These are phyloP conservation scores for Agelas oroides DNA, from an alignment of 37 sponge, comb jelly and placozoan species.

Conservation along the genomic window DNA sequence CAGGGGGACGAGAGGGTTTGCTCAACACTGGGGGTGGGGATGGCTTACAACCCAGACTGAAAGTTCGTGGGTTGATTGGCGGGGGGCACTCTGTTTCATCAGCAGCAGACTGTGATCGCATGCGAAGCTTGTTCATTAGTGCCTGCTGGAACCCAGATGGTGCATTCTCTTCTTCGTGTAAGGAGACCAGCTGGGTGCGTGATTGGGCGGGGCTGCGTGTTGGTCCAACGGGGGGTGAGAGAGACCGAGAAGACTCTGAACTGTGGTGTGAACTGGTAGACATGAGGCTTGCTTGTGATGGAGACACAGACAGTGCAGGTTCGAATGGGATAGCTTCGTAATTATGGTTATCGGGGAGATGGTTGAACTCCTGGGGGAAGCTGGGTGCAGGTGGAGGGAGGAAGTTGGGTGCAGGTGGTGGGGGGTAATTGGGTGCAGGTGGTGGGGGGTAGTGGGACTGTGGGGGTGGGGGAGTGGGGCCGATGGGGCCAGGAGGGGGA, in stretches of 20 bases:
- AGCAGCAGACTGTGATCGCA: neutral
- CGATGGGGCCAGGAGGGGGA: slow-evolving; percentile 14
- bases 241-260: slow-evolving; percentile 15
- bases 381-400: neutral
- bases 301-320: slow-evolving; percentile 21
- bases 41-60: neutral
- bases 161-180: slow-evolving; percentile 10
- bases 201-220: slow-evolving; percentile 9
- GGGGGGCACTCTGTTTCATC: neutral
- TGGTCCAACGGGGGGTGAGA: slow-evolving; percentile 27
- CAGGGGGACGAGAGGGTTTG: neutral
- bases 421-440: neutral
- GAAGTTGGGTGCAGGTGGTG: neutral
- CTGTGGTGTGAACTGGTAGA: slow-evolving; percentile 32
- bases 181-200: neutral
- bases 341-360: too few relatives aligned
- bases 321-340: too few relatives aligned
- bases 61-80: neutral
- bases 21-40: slow-evolving; percentile 5
- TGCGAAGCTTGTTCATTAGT: neutral
- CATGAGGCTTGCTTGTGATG: slow-evolving; percentile 20
- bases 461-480: slow-evolving; percentile 17
- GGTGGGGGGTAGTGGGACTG: neutral
- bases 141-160: slow-evolving; percentile 9
- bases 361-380: neutral